phyloP scores from a whole-genome alignment of 2,888 invertebrate species.

The Congeria kusceri region DNA sequence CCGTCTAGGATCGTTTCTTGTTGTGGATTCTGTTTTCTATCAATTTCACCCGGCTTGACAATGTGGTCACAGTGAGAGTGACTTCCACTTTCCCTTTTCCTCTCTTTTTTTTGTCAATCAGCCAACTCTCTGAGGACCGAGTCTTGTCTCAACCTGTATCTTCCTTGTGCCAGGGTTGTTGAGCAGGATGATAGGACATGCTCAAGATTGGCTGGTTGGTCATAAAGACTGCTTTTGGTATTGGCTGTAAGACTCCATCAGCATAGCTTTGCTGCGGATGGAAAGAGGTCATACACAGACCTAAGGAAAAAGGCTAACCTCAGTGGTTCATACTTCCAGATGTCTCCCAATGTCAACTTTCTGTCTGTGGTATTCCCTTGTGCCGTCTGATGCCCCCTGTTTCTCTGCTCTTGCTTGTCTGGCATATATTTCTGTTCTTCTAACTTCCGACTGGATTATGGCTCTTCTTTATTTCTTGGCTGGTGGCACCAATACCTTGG shows the following conservation, averaged over 20 bases:
- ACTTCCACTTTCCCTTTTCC: not conserved
- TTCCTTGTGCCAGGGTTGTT: too few relatives aligned
- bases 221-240: slow-evolving; percentile 1
- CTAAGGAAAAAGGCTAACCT: not conserved
- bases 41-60: slow-evolving; percentile 1
- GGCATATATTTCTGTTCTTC: not conserved
- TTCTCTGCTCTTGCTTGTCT: slow-evolving; percentile 1
- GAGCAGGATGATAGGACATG: too few relatives aligned
- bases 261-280: not conserved
- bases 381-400: not conserved
- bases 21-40: not conserved
- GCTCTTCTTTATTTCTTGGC: slow-evolving; percentile 3
- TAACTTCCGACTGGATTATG: not conserved
- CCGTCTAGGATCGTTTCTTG: not conserved
- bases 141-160: too few relatives aligned
- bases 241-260: slow-evolving; percentile 4
- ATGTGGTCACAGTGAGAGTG: not conserved
- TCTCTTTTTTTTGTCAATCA: too few relatives aligned
- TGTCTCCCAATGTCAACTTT: slow-evolving; percentile 7
- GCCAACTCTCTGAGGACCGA: too few relatives aligned
- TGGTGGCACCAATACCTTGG: slow-evolving; percentile 2
- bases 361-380: not conserved
- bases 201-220: not conserved
- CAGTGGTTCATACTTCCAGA: not conserved
- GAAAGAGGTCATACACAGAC: not conserved